Percentiles rank a stretch among this genome's conserved stretches.
These are phyloP conservation scores for Pteronura brasiliensis DNA, from an alignment of 2,113 vertebrate species.

Conservation along the genomic window DNA sequence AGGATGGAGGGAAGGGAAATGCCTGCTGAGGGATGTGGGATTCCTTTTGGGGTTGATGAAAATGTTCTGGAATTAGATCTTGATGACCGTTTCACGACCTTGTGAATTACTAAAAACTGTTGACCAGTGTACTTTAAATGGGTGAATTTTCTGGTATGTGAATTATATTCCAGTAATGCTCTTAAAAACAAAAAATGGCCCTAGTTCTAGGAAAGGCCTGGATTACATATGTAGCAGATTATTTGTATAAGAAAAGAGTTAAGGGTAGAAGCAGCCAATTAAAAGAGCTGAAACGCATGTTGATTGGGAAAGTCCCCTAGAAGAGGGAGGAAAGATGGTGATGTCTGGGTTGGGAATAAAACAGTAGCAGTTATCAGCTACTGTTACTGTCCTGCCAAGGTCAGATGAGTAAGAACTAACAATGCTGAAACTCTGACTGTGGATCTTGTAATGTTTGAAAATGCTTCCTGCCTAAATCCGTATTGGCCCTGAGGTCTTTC, in stretches of 20 bases:
- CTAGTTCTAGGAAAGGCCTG: background rate
- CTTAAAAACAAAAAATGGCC: background rate
- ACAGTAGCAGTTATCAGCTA: background rate
- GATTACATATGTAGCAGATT: background rate
- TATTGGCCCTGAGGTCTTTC: background rate
- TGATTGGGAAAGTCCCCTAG: background rate
- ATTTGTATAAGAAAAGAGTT: background rate
- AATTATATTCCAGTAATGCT: background rate
- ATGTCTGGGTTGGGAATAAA: background rate
- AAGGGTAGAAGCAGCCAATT: background rate
- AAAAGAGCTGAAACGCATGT: background rate
- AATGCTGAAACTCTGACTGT: background rate
- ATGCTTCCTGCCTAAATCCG: background rate
- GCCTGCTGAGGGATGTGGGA: background rate
- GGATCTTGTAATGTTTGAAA: background rate
- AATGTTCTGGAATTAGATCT: background rate
- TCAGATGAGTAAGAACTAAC: background rate
- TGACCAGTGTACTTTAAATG: background rate
- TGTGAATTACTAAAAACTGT: background rate
- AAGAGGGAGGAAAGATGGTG: background rate
- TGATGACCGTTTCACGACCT: background rate
- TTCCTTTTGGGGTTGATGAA: background rate
- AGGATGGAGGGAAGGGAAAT: background rate
- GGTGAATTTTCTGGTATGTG: background rate
- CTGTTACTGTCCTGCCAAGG: background rate